Evolutionary conservation across 2,797 vertebrate genomes (phyloP), one percentile per base, ranked within the genome.

Genomic region (Gallinago solitaria): DNA sequence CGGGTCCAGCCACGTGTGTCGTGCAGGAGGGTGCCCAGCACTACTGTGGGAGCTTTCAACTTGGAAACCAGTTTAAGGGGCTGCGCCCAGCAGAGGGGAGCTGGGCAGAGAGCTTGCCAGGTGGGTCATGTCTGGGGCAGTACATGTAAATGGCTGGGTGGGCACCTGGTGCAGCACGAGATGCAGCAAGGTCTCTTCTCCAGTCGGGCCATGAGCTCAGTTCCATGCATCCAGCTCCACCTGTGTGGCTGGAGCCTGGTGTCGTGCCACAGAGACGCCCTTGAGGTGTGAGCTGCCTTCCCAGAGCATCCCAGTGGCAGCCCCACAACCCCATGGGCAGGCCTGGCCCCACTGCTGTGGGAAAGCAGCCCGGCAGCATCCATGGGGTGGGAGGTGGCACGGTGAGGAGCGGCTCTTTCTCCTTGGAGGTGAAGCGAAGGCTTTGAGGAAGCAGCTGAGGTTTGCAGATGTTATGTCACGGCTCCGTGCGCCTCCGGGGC

Each of bases 401-500:
- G 1, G 27, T 0, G 5, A 27, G 68, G 68, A 83, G 69, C 3
- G 1, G 56, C 69, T 25, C 41, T 60, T 79, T 88, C 87, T 87
- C 63, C 61, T 65, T 0, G 5, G 69, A 54, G 73, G 85, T 28
- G 14, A 24, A 57, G 39, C 0, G 4, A n/a, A 32, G 79, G 45
- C 43, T 71, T 76, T 60, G 86, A 84, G 94, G 94, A 87, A 84
- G 74, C 83, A 69, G 86, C 86, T 43, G 61, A 33, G 56, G 13
- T 73, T 69, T 63, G 74, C 18, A 43, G 80, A 14, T 9, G 73
- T 86, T 90, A 51, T 84, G 92, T 95, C 93, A 94, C 23, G 25
- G 90, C 77, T 50, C 80, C 2, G 0, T 0, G 1, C 1, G 24
- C 93, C 91, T 51, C 37, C 19, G 2, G 88, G 95, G 68, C 89